A percentile compares a stretch with the other conserved stretches of the same genome.
Conservation (phyloP, 2,797 vertebrate species). For the Rhyacichthys aspro region DNA sequence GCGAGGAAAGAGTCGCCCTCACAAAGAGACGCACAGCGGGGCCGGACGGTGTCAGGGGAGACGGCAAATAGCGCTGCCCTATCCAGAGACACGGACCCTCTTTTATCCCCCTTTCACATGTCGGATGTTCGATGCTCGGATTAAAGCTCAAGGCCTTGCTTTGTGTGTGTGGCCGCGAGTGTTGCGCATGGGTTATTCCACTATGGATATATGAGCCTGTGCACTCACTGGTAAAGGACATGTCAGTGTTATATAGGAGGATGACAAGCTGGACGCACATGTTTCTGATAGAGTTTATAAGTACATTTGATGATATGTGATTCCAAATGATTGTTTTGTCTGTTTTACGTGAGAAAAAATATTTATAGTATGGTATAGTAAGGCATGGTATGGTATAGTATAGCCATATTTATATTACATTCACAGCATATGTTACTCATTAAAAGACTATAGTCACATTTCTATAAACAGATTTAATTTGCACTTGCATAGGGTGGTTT, state of each 20-base stretch:
- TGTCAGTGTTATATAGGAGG: background rate
- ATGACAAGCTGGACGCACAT: no score
- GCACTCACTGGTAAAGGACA: background rate
- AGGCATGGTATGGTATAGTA: no score
- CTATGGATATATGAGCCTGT: conserved; percentile 4
- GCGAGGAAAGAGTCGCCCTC: conserved; percentile 47
- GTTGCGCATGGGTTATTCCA: background rate
- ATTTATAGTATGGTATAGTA: no score
- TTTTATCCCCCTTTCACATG: conserved; percentile 58
- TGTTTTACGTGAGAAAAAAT: no score
- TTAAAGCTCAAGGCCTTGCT: conserved; percentile 41
- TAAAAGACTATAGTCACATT: no score
- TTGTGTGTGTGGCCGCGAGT: conserved; percentile 6
- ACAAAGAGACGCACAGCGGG: conserved; percentile 51
- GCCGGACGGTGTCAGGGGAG: conserved; percentile 41
- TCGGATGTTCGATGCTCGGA: conserved; percentile 46
- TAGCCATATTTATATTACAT: no score
- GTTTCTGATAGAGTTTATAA: no score
- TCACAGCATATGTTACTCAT: no score
- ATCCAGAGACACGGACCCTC: conserved; percentile 53
- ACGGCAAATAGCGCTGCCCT: conserved; percentile 47
- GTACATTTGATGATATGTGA: no score
- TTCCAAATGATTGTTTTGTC: no score
- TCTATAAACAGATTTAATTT: no score
- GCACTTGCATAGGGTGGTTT: no score